phyloP scores from a whole-genome alignment of 2,888 invertebrate species.

The Drosophila dives region DNA sequence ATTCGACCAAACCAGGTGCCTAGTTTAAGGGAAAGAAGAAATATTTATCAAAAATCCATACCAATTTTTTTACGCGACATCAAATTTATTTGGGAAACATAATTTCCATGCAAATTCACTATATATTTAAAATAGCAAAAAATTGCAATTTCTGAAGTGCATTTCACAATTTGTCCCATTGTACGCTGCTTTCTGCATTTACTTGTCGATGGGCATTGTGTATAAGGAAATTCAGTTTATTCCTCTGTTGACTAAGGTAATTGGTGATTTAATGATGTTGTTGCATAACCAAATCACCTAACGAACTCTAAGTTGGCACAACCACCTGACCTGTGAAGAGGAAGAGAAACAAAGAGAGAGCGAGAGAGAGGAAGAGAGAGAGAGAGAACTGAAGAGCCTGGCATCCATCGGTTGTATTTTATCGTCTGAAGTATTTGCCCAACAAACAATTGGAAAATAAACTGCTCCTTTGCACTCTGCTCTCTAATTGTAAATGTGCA shows the following conservation, averaged over 20 bases:
- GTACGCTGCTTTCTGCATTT: conserved; percentile 35
- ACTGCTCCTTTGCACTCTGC: conserved; percentile 49
- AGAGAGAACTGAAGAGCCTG: conserved; percentile 8
- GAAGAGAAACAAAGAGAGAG: conserved; percentile 4
- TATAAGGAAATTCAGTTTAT: conserved; percentile 76
- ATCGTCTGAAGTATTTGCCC: conserved; percentile 71
- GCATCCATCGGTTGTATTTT: conserved; percentile 38
- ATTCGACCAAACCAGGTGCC: background rate
- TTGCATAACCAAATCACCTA: conserved; percentile 80
- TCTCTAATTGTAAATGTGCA: conserved; percentile 77
- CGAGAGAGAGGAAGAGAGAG: conserved; percentile 10
- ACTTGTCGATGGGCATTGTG: conserved; percentile 60
- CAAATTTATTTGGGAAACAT: background rate
- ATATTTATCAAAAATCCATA: background rate
- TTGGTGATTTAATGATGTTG: conserved; percentile 80
- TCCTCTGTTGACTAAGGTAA: conserved; percentile 78
- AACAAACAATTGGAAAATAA: conserved; percentile 77
- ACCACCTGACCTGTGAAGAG: background rate
- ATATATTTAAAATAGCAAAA: background rate
- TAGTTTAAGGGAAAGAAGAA: background rate
- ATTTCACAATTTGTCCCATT: conserved; percentile 27
- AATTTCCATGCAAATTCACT: background rate
- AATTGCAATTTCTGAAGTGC: background rate
- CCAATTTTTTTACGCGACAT: background rate
- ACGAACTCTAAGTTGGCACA: conserved; percentile 61